Evolutionary conservation across 1,140 invertebrate genomes (phyloP), one percentile per base, ranked within the genome.

Genomic region (Drosophila ogumai): DNA sequence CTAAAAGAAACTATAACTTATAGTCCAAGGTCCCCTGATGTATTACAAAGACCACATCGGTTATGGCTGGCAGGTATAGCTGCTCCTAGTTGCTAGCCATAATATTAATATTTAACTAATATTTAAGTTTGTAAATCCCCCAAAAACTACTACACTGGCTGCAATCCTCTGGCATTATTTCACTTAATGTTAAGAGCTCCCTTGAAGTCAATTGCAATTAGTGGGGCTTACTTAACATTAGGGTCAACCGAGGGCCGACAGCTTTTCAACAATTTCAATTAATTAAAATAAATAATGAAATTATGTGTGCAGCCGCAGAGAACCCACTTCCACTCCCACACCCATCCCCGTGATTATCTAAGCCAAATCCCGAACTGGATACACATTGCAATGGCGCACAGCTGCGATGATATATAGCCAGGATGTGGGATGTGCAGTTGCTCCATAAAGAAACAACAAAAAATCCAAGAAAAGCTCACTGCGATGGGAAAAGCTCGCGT

Each of bases 271-370:
- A 87, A 69, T 87, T 88, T 86, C 71, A 87, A 87, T 87, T 88
- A 87, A 87, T 88, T 82, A 74, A 87, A 88, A 87, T 88, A 77
- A 77, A 77, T 88, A 87, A 82, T 82, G 75, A 52, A 74, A 87
- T 88, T 76, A 79, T 87, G 52, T 63, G 61, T 50, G 47, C 43
- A 72, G 40, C 54, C 43, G 17, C 36, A 59, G 17, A 54, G 32
- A 36, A 22, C 4, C 15, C 25, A 55, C 17, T 31, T 12, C 5
- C 60, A 10, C 25, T 0, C 36, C 22, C 5, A 31, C 17, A 25
- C 15, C 12, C 32, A 36, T 15, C 36, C 19, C 52, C 52, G 25
- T n/a, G 52, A 55, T 67, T 76, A 72, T 76, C 82, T 52, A 61
- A 76, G 52, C 65, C 46, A 38, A 68, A 63, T 73, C 75, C 65